A percentile compares a stretch with the other conserved stretches of the same genome.
Conservation (phyloP, 92 coral and sea anemone species). For the Parazoanthus darwini region DNA sequence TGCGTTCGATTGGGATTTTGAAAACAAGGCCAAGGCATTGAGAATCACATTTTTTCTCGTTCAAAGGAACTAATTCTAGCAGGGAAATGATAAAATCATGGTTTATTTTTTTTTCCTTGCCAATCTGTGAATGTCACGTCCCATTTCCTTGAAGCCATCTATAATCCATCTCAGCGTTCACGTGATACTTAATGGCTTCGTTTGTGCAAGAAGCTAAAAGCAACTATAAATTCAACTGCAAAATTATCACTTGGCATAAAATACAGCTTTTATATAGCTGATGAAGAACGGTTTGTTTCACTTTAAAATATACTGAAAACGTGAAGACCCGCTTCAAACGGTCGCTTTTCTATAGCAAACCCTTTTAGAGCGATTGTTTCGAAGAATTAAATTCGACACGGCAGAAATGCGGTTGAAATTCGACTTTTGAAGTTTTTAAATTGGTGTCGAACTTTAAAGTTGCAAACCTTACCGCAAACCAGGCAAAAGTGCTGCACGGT, state of each 20-base stretch:
- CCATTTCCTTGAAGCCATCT: neutral
- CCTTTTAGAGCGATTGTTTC: too few species aligned
- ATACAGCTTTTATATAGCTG: too few species aligned
- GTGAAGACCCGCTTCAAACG: too few species aligned
- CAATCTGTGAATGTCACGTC: neutral
- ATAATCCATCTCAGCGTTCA: neutral
- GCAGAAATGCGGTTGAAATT: too few species aligned
- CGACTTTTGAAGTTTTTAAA: too few species aligned
- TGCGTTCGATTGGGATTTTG: neutral
- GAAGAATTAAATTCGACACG: too few species aligned
- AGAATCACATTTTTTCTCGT: neutral
- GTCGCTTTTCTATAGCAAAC: too few species aligned
- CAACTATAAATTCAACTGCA: neutral
- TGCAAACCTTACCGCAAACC: too few species aligned
- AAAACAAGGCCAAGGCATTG: neutral
- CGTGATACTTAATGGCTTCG: neutral
- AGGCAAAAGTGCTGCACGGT: neutral
- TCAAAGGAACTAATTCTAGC: neutral
- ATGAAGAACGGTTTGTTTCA: too few species aligned
- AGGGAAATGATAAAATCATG: neutral
- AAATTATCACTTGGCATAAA: neutral
- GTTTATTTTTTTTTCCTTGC: too few species aligned
- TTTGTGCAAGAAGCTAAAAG: neutral
- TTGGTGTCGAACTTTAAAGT: too few species aligned
- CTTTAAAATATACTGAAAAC: too few species aligned